phyloP scores from a whole-genome alignment of 1,140 invertebrate genomes.

The Drosophila quadrilineata region DNA sequence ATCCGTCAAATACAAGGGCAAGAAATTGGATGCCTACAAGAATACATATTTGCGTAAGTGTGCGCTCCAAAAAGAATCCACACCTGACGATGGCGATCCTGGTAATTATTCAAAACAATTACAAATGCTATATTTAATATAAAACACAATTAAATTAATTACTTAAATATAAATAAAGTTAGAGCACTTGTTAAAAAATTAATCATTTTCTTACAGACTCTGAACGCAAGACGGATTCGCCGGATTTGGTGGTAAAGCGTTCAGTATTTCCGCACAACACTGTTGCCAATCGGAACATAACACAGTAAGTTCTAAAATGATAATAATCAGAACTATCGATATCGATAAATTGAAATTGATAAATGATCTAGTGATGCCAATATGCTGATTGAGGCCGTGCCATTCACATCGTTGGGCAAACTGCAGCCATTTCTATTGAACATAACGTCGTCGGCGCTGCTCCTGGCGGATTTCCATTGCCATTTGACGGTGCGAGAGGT shows the following conservation, averaged over 20 bases:
- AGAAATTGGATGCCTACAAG: conserved; percentile 93
- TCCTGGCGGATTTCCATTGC: conserved; percentile 96
- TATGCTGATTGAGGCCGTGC: conserved; percentile 92
- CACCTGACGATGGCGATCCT: conserved; percentile 74
- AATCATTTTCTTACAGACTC: conserved; percentile 39
- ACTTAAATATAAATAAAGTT: too few species aligned
- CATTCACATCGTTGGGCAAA: conserved; percentile 93
- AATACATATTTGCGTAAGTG: conserved; percentile 89
- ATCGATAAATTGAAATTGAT: too few species aligned
- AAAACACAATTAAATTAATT: too few species aligned
- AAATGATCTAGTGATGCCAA: conserved; percentile 92
- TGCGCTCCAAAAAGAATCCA: conserved; percentile 83
- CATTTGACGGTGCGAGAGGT: conserved; percentile 95
- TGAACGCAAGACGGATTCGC: conserved; percentile 83
- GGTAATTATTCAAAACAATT: conserved; percentile 44
- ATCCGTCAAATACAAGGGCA: conserved; percentile 90
- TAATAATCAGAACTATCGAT: neutral
- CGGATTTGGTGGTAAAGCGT: conserved; percentile 83
- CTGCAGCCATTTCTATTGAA: conserved; percentile 95
- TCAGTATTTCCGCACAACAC: conserved; percentile 87
- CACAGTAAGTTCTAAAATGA: conserved; percentile 84
- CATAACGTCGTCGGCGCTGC: conserved; percentile 92
- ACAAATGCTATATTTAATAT: too few species aligned
- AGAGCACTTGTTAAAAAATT: too few species aligned
- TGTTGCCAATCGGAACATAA: conserved; percentile 86